Conservation (phyloP, 2,797 vertebrate genomes). For the Rhinella marina region DNA sequence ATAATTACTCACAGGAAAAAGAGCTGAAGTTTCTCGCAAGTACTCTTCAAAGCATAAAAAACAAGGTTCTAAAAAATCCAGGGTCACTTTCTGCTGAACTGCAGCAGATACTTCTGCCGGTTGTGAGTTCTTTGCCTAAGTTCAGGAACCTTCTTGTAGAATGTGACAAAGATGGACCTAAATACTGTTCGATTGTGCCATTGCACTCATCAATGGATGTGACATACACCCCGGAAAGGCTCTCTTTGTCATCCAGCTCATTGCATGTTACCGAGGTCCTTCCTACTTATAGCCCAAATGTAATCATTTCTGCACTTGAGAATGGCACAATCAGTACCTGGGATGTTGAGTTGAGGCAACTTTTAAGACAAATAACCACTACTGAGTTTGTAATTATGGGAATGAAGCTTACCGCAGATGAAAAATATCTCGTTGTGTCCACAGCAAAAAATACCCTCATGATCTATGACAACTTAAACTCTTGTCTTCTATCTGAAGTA, state of each 20-base stretch:
- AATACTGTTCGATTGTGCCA: constrained; percentile 98
- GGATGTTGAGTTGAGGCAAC: constrained; percentile 93
- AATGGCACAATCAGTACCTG: constrained; percentile 98
- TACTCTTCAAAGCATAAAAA: constrained; percentile 90
- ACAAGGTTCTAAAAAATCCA: constrained; percentile 92
- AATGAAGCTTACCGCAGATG: constrained; percentile 90
- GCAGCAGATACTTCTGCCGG: constrained; percentile 95
- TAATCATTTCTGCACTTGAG: constrained; percentile 92
- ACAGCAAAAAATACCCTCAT: constrained; percentile 97
- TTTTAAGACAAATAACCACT: constrained; percentile 94
- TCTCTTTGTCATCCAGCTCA: constrained; percentile 91
- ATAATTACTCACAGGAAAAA: constrained; percentile 93
- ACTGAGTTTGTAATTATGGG: constrained; percentile 93
- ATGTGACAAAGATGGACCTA: constrained; percentile 98
- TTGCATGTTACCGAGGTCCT: constrained; percentile 95
- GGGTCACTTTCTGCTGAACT: constrained; percentile 94
- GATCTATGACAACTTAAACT: constrained; percentile 97
- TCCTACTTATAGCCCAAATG: constrained; percentile 91
- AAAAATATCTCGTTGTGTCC: constrained; percentile 96
- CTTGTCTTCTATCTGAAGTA: constrained; percentile 95
- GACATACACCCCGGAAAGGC: constrained; percentile 93
- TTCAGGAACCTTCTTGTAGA: constrained; percentile 95
- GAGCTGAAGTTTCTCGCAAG: constrained; percentile 95
- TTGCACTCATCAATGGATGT: constrained; percentile 98
- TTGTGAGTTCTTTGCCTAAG: constrained; percentile 95